Percentiles rank a stretch among this genome's conserved stretches.
phyloP scores from a whole-genome alignment of 2,888 invertebrate genomes.

The Dicyrtomina minuta region DNA sequence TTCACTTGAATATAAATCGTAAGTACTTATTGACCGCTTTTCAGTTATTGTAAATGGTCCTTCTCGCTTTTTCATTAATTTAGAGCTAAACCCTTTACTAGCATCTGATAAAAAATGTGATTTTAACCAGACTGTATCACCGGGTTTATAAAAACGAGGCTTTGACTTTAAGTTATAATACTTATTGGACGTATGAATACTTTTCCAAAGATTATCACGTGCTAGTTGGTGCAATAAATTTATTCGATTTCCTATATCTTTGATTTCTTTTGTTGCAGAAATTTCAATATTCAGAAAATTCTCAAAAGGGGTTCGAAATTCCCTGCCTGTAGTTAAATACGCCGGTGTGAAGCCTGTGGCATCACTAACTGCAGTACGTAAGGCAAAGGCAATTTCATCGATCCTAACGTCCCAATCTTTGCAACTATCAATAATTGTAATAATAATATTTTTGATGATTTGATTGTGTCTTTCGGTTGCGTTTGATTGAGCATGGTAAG shows the following conservation, averaged over 20 bases:
- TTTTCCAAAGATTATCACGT: background rate
- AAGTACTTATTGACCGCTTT: too few relatives aligned
- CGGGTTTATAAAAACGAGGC: background rate
- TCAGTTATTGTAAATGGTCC: conserved; percentile 39
- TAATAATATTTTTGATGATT: conserved; percentile 33
- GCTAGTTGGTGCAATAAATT: background rate
- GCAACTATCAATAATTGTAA: conserved; percentile 15
- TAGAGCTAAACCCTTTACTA: conserved; percentile 1
- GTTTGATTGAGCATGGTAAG: conserved; percentile 39
- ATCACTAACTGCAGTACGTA: conserved; percentile 22
- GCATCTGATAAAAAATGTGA: conserved; percentile 7
- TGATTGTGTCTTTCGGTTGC: conserved; percentile 35
- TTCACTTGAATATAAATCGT: too few relatives aligned
- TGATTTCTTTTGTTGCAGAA: too few relatives aligned
- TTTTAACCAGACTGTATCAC: conserved; percentile 2
- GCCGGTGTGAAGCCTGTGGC: conserved; percentile 36
- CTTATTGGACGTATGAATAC: conserved; percentile 13
- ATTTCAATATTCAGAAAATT: too few relatives aligned
- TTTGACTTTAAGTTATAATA: conserved; percentile 27
- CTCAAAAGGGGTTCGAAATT: conserved; percentile 34
- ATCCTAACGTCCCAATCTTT: conserved; percentile 38
- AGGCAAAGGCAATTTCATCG: conserved; percentile 32
- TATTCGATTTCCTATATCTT: too few relatives aligned
- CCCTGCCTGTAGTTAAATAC: conserved; percentile 36
- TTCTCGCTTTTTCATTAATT: conserved; percentile 23